A percentile compares a stretch with the other conserved stretches of the same genome.
Evolutionary conservation across 2,797 vertebrate genomes (phyloP).

Genomic region (Mus minutoides): DNA sequence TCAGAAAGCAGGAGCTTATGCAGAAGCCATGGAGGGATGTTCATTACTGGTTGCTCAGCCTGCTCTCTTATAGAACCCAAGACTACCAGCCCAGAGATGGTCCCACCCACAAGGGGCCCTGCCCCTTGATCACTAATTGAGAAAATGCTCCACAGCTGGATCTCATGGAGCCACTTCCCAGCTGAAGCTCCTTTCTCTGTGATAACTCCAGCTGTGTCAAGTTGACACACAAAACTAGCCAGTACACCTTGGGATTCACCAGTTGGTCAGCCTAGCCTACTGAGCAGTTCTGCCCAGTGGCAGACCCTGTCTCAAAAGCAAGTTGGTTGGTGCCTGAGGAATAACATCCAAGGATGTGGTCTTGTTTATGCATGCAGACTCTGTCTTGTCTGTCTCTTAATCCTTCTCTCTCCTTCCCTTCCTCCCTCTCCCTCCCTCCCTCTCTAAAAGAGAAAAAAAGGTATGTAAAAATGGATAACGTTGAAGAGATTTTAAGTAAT

Average conservation of each 20-base stretch:
- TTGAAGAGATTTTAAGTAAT: slow-evolving; percentile 43
- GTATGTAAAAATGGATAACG: neutral
- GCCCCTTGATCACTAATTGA: too few species aligned
- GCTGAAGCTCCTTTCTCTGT: too few species aligned
- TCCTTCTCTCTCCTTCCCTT: neutral
- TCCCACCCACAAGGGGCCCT: too few species aligned
- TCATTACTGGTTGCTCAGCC: too few species aligned
- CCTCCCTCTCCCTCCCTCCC: neutral
- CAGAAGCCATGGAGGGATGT: too few species aligned
- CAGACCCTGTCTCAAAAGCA: neutral
- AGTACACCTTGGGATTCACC: neutral
- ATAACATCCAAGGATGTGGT: neutral
- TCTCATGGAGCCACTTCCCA: too few species aligned
- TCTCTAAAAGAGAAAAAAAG: neutral
- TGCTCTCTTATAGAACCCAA: too few species aligned
- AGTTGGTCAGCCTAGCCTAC: neutral
- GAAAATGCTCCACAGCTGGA: too few species aligned
- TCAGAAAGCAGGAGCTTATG: too few species aligned
- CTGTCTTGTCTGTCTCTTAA: neutral
- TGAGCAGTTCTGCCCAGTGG: neutral
- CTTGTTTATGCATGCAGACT: neutral
- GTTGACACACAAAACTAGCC: too few species aligned
- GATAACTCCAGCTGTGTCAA: too few species aligned
- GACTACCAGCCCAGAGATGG: too few species aligned
- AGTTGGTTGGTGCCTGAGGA: neutral